Conservation (phyloP, 2,888 invertebrate genomes). For the Dimorphilus gyrociliatus region DNA sequence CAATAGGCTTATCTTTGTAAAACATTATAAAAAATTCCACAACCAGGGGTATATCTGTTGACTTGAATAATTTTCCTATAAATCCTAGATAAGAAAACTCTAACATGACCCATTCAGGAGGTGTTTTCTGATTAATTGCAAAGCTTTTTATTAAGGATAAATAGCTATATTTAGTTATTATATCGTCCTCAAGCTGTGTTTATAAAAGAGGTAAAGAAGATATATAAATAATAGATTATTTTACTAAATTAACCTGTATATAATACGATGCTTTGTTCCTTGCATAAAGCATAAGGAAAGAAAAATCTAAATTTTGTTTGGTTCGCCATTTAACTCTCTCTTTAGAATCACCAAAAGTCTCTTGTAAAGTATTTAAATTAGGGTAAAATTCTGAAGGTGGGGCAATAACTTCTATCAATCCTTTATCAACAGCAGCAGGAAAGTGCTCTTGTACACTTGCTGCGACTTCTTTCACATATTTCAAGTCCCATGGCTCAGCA, state of each 20-base stretch:
- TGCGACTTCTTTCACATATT: slow-evolving; percentile 2
- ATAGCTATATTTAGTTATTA: slow-evolving; percentile 62
- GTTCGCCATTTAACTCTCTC: slow-evolving; percentile 68
- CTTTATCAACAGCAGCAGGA: slow-evolving; percentile 48
- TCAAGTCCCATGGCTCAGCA: slow-evolving; percentile 48
- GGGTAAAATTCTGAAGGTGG: slow-evolving; percentile 75
- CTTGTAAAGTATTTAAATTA: slow-evolving; percentile 55
- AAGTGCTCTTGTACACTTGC: slow-evolving; percentile 1
- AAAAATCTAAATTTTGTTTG: slow-evolving; percentile 83
- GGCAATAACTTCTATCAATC: slow-evolving; percentile 72
- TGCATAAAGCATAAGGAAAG: slow-evolving; percentile 83
- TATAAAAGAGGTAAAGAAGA: background rate
- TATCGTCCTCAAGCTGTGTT: slow-evolving; percentile 74
- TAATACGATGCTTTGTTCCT: slow-evolving; percentile 73
- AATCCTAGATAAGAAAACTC: slow-evolving; percentile 88
- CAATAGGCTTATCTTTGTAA: slow-evolving; percentile 85
- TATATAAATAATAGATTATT: slow-evolving; percentile 1
- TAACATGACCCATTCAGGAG: slow-evolving; percentile 66
- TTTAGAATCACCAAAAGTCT: slow-evolving; percentile 65
- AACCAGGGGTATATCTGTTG: slow-evolving; percentile 64
- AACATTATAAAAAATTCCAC: slow-evolving; percentile 87
- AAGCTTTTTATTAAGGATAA: slow-evolving; percentile 67
- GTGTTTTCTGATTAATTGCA: slow-evolving; percentile 55
- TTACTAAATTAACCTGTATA: slow-evolving; percentile 41
- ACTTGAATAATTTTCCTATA: slow-evolving; percentile 72